These are phyloP conservation scores for Papilio glaucus DNA, from an alignment of 1,140 invertebrate species.

Conservation along the genomic window DNA sequence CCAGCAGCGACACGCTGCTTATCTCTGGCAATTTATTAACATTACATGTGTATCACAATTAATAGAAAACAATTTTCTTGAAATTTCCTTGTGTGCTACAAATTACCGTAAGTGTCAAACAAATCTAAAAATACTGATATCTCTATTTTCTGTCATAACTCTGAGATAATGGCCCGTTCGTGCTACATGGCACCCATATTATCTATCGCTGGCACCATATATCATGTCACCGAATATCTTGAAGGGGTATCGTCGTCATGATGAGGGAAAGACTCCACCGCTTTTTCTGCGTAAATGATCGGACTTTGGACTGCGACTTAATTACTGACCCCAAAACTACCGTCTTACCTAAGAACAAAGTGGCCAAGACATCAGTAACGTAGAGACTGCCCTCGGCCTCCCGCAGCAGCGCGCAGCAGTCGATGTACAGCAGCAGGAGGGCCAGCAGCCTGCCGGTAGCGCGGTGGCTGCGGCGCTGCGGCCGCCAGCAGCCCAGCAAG, in stretches of 20 bases:
- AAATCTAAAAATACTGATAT: too few relatives aligned
- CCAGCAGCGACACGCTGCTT: constrained; percentile 50
- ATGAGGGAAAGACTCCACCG: too few relatives aligned
- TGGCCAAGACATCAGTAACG: constrained; percentile 52
- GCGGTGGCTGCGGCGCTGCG: constrained; percentile 1
- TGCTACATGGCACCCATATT: neutral
- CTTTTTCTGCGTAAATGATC: too few relatives aligned
- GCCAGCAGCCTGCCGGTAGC: constrained; percentile 42
- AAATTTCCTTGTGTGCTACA: too few relatives aligned
- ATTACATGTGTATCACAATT: too few relatives aligned
- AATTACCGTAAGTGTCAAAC: neutral
- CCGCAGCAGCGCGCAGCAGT: constrained; percentile 52
- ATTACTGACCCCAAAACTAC: neutral
- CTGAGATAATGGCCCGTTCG: neutral
- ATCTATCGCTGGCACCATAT: neutral
- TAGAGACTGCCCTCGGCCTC: constrained; percentile 56
- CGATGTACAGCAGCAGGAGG: constrained; percentile 51
- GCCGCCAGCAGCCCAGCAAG: constrained; percentile 42
- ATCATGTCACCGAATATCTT: too few relatives aligned
- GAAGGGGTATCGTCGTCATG: too few relatives aligned
- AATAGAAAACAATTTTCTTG: neutral
- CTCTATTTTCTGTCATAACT: neutral
- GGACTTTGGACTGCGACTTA: too few relatives aligned
- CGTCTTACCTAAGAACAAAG: constrained; percentile 52
- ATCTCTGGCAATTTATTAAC: constrained; percentile 47